A percentile compares a stretch with the other conserved stretches of the same genome.
phyloP scores from a whole-genome alignment of 1,140 invertebrate species.

The Zaprionus nigranus region DNA sequence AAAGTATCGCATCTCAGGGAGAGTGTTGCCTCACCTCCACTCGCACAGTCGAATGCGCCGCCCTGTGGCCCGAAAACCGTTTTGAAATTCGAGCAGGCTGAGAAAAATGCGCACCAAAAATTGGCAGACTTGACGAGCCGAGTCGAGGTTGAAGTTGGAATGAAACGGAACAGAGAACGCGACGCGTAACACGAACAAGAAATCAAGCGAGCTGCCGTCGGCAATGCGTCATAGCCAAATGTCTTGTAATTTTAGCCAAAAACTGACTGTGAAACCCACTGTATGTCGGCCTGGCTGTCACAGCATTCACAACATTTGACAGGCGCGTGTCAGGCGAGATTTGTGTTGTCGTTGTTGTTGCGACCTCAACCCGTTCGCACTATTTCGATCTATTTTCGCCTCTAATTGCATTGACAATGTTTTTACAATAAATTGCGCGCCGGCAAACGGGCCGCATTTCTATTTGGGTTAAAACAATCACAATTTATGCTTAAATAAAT shows the following conservation, averaged over 20 bases:
- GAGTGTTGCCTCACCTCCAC: conserved; percentile 30
- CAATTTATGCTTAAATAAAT: conserved; percentile 67
- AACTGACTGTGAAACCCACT: conserved; percentile 25
- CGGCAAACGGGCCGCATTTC: conserved; percentile 29
- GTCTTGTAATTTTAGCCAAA: conserved; percentile 73
- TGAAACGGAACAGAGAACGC: conserved; percentile 5
- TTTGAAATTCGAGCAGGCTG: conserved; percentile 71
- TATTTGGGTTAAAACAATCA: conserved; percentile 80
- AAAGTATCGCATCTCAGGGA: conserved; percentile 68
- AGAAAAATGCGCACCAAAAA: conserved; percentile 45
- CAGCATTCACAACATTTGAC: conserved; percentile 61
- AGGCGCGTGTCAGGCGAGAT: conserved; percentile 65
- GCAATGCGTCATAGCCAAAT: conserved; percentile 68
- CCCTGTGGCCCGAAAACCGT: conserved; percentile 44
- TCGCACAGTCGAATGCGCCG: conserved; percentile 64
- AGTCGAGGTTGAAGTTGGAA: not conserved
- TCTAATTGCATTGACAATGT: conserved; percentile 81
- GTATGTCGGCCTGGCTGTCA: conserved; percentile 41
- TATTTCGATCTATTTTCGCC: conserved; percentile 40
- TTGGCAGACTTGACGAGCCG: conserved; percentile 15
- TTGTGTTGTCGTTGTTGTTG: conserved; percentile 29
- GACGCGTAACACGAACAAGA: conserved; percentile 43
- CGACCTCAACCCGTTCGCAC: conserved; percentile 16
- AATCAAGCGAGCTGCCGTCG: conserved; percentile 36
- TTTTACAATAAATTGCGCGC: conserved; percentile 80